These are phyloP conservation scores for Bostrychus sinensis DNA, from an alignment of 2,113 vertebrate genomes.

Conservation along the genomic window DNA sequence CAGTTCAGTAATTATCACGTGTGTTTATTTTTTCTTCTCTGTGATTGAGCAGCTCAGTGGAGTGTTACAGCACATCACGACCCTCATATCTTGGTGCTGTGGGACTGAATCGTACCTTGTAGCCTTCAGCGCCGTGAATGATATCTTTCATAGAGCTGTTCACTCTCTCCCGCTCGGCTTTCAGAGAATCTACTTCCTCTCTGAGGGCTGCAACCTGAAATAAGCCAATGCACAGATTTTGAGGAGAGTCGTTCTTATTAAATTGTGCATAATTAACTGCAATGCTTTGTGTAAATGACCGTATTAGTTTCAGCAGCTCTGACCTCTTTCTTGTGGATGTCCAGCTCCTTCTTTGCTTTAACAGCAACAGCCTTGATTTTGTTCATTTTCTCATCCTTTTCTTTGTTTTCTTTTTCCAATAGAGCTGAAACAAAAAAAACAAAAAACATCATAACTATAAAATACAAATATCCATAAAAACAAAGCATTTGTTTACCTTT, in stretches of 20 bases:
- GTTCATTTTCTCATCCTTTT: conserved; percentile 89
- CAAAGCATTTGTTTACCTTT: not conserved
- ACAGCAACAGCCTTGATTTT: conserved; percentile 96
- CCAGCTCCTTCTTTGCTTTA: conserved; percentile 95
- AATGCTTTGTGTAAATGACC: not conserved
- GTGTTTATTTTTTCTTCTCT: not conserved
- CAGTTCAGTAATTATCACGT: not conserved
- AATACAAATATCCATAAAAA: too few species aligned
- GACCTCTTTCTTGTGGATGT: conserved; percentile 91
- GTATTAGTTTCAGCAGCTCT: not conserved
- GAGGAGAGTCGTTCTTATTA: too few species aligned
- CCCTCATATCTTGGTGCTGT: not conserved
- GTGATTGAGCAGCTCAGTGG: not conserved
- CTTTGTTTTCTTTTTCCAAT: conserved; percentile 78
- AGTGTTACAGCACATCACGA: not conserved
- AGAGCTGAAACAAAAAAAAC: conserved; percentile 45
- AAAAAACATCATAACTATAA: too few species aligned
- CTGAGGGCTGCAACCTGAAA: conserved; percentile 80
- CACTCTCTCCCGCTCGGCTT: conserved; percentile 83
- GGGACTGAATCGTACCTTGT: conserved; percentile 84
- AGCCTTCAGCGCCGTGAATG: conserved; percentile 92
- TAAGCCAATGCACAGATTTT: conserved; percentile 2
- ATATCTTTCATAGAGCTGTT: conserved; percentile 90
- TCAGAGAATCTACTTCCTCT: conserved; percentile 84
- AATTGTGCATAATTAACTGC: not conserved